Evolutionary conservation across 1,140 invertebrate species (phyloP), one percentile per base, ranked within the genome.

Genomic region (Nixonia krombeini): DNA sequence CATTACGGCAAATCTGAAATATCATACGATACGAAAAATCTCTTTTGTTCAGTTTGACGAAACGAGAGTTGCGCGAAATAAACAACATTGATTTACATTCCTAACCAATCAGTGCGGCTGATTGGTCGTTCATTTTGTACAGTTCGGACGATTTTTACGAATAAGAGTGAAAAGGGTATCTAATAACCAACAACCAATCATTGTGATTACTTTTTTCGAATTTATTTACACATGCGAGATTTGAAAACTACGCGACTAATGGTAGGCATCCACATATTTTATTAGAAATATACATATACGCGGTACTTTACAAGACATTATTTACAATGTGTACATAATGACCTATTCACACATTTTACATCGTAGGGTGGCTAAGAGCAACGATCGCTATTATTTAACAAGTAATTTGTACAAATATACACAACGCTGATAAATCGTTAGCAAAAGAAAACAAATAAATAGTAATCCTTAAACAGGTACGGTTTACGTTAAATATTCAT

Each of bases 331-430:
- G 76, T 80, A 83, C 78, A 81, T 51, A 65, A 73, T 75, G 67
- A 74, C 65, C 71, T 78, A 79, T 76, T 80, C 79, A 83, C 79
- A 82, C 71, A 82, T 81, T 81, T 80, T 82, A 84, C 80, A 83
- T 67, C 57, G 41, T 41, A 58, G 65, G 47, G 38, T 33, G 58
- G 50, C 44, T 45, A 55, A n/a, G 26, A 17, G 44, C 37, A 31
- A 28, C 53, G 45, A 38, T 69, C 41, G 62, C 62, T 66, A 56
- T 67, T 57, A 72, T 74, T 40, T 70, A 79, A 72, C 56, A 74
- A 70, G 23, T 63, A 64, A 71, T 80, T 74, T 81, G 74, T 85
- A 84, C 82, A 85, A 83, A 82, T 85, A 82, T 82, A 85, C 83
- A 85, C 69, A 38, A 66, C 55, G 62, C 51, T 42, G 50, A 57